Evolutionary conservation across 2,888 invertebrate genomes (phyloP).

Genomic region (Capitulum mitella): DNA sequence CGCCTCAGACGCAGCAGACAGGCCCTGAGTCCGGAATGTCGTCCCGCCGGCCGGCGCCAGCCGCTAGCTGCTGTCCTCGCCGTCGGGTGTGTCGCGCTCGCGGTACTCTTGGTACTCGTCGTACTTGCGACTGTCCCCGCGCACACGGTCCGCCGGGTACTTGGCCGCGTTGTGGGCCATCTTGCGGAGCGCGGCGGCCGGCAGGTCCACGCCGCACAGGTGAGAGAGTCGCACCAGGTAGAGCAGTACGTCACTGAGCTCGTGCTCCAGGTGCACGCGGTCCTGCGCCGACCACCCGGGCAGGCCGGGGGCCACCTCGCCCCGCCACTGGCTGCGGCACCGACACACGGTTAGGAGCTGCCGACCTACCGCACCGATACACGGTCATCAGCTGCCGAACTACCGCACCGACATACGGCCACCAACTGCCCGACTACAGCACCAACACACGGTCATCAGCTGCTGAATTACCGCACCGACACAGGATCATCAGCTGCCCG

Average conservation of each 20-base stretch:
- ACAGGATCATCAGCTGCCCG: too few relatives aligned
- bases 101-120: background rate
- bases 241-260: background rate
- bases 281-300: background rate
- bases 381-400: too few relatives aligned
- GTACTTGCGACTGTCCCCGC: conserved; percentile 2
- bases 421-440: too few relatives aligned
- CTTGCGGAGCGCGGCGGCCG: conserved; percentile 1
- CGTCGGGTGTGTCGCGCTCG: background rate
- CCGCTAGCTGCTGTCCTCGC: background rate
- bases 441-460: too few relatives aligned
- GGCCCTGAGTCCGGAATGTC: too few relatives aligned
- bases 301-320: background rate
- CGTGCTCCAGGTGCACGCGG: background rate
- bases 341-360: too few relatives aligned
- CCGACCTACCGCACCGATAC: too few relatives aligned
- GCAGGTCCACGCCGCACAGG: conserved; percentile 15
- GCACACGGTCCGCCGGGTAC: conserved; percentile 5
- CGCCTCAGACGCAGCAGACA: too few relatives aligned
- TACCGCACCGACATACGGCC: too few relatives aligned
- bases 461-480: too few relatives aligned
- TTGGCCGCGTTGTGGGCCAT: conserved; percentile 13
- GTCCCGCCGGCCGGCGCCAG: too few relatives aligned
- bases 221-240: conserved; percentile 7
- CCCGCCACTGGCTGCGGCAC: conserved; percentile 10